phyloP scores from a whole-genome alignment of 2,113 vertebrate species.

The Ciconia maguari region DNA sequence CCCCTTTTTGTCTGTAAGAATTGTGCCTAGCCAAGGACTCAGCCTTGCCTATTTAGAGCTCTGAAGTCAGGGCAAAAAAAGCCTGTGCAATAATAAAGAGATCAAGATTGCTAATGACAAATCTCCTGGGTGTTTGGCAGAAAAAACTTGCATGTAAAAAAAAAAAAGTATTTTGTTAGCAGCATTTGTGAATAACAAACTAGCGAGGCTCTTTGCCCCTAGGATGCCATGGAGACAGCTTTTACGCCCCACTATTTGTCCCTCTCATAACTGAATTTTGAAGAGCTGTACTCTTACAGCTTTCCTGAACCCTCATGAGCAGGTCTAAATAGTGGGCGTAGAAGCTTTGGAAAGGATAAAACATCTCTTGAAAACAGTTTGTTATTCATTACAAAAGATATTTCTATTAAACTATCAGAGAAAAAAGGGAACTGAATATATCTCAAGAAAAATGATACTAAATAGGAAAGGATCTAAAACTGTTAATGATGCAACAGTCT shows the following conservation, averaged over 20 bases:
- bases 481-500: neutral
- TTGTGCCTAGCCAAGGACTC: neutral
- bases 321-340: neutral
- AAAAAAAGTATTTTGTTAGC: neutral
- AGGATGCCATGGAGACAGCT: neutral
- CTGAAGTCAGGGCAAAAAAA: neutral
- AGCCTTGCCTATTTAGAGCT: neutral
- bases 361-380: neutral
- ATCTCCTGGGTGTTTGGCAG: neutral
- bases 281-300: neutral
- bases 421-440: neutral
- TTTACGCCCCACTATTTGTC: neutral
- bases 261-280: neutral
- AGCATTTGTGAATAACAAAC: slow-evolving; percentile 36
- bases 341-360: neutral
- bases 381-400: neutral
- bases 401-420: neutral
- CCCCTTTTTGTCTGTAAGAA: neutral
- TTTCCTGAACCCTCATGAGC: neutral
- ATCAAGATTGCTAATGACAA: slow-evolving; percentile 5
- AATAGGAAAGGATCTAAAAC: neutral
- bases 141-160: neutral
- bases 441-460: neutral
- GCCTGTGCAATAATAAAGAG: neutral
- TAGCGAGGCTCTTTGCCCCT: neutral